phyloP scores from a whole-genome alignment of 2,888 invertebrate genomes.

The Chelonus formosanus region DNA sequence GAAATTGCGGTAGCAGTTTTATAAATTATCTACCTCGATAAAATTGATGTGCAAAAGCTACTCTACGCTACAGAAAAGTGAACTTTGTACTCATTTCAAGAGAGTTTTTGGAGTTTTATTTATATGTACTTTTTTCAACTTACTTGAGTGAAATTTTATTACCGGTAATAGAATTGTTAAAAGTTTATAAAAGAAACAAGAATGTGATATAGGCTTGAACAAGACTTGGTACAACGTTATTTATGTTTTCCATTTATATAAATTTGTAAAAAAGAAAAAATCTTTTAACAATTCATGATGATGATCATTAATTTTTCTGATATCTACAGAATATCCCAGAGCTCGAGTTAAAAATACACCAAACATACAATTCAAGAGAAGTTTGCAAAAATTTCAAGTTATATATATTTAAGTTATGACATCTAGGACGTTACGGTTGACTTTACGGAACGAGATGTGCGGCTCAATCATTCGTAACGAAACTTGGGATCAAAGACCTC shows the following conservation, averaged over 20 bases:
- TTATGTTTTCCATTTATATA: background rate
- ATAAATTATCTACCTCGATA: conserved; percentile 22
- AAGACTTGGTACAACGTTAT: background rate
- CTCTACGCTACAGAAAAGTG: background rate
- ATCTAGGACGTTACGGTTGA: conserved; percentile 50
- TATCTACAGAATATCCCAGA: no score
- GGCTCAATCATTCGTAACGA: conserved; percentile 47
- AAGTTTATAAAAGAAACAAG: background rate
- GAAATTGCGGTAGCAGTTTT: conserved; percentile 26
- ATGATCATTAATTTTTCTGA: no score
- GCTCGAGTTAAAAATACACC: no score
- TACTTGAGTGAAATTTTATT: conserved; percentile 20
- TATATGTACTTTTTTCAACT: conserved; percentile 9
- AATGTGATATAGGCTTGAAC: background rate
- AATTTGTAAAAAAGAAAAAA: no score
- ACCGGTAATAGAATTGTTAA: conserved; percentile 15
- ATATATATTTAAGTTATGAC: conserved; percentile 26
- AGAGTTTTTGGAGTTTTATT: conserved; percentile 19
- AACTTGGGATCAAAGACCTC: conserved; percentile 34
- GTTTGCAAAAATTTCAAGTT: background rate
- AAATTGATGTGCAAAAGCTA: conserved; percentile 19
- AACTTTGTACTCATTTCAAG: conserved; percentile 13
- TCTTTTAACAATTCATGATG: no score
- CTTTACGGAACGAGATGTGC: conserved; percentile 49
- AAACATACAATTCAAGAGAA: conserved; percentile 35